Percentiles rank a stretch among this genome's conserved stretches.
phyloP scores from a whole-genome alignment of 2,113 vertebrate species.

The Danio rerio region DNA sequence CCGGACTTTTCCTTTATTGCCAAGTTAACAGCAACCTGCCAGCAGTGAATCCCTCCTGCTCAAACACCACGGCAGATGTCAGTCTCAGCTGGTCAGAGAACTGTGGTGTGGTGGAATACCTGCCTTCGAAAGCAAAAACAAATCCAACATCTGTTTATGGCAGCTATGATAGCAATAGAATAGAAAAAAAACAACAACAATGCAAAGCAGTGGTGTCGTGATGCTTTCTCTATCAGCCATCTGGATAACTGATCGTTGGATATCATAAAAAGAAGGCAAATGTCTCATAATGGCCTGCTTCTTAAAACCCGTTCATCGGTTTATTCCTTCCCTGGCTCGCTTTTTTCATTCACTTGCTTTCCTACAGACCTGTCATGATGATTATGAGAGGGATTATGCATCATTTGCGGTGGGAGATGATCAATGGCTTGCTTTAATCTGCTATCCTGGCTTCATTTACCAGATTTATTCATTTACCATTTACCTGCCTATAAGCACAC shows the following conservation, averaged over 20 bases:
- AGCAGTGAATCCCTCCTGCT: slow-evolving; percentile 22
- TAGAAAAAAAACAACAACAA: slow-evolving; percentile 25
- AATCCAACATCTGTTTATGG: slow-evolving; percentile 77
- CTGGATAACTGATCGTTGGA: slow-evolving; percentile 77
- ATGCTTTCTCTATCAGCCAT: slow-evolving; percentile 67
- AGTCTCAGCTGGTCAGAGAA: slow-evolving; percentile 64
- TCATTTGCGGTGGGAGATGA: slow-evolving; percentile 67
- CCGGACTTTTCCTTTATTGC: slow-evolving; percentile 46
- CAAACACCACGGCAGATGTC: slow-evolving; percentile 65
- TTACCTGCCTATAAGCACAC: too few relatives aligned
- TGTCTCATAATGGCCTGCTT: slow-evolving; percentile 71
- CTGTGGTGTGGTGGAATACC: slow-evolving; percentile 65
- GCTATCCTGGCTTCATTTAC: slow-evolving; percentile 58
- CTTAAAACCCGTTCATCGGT: slow-evolving; percentile 68
- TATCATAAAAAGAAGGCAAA: slow-evolving; percentile 70
- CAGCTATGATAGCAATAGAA: slow-evolving; percentile 41
- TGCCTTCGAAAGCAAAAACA: slow-evolving; percentile 49
- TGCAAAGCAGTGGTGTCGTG: slow-evolving; percentile 39
- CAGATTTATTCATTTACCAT: neutral
- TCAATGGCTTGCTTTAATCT: slow-evolving; percentile 67
- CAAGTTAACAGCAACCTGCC: slow-evolving; percentile 49
- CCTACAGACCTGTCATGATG: slow-evolving; percentile 67
- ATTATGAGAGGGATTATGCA: slow-evolving; percentile 70
- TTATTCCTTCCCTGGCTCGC: slow-evolving; percentile 44
- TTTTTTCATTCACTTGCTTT: slow-evolving; percentile 63